Evolutionary conservation across 1,140 invertebrate genomes (phyloP).

Genomic region (silkworm (Bombyx mori)): ASM3026992v2 NC_085110.1:1158001-1158500

Average conservation of each 20-base stretch:
- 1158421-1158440: not conserved
- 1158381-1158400: not conserved
- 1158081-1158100: slow-evolving; percentile 43
- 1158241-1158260: slow-evolving; percentile 20
- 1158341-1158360: not conserved
- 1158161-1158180: slow-evolving; percentile 20
- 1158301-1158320: not conserved
- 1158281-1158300: slow-evolving; percentile 29
- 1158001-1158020: too few species aligned
- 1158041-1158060: too few species aligned
- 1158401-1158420: slow-evolving; percentile 4
- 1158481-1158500: not conserved
- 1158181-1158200: slow-evolving; percentile 25
- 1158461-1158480: slow-evolving; percentile 1
- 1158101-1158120: slow-evolving; percentile 53
- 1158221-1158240: slow-evolving; percentile 35
- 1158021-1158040: too few species aligned
- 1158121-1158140: slow-evolving; percentile 41
- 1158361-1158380: slow-evolving; percentile 1
- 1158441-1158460: not conserved
- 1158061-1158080: slow-evolving; percentile 15
- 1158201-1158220: slow-evolving; percentile 35
- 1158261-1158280: slow-evolving; percentile 35
- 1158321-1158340: not conserved
- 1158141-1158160: slow-evolving; percentile 30